Percentiles rank a stretch among this genome's conserved stretches.
Conservation (phyloP, 2,113 vertebrate species). For the Hydropotes inermis region DNA sequence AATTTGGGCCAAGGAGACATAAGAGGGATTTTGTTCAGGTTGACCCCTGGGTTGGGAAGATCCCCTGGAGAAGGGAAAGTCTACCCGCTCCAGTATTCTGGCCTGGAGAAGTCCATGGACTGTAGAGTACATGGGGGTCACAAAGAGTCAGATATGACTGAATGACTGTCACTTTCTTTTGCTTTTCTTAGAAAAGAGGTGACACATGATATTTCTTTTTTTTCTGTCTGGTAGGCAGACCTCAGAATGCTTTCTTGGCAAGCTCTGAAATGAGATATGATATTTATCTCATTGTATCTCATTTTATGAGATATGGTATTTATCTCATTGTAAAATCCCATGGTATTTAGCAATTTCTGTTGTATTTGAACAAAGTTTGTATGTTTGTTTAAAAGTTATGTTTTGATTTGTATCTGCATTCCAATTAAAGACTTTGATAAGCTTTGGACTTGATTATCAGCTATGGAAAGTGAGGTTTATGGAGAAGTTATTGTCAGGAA, state of each 20-base stretch:
- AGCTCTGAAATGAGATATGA: neutral
- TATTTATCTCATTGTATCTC: neutral
- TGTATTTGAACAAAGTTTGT: slow-evolving; percentile 58
- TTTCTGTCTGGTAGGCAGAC: neutral
- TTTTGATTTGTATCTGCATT: slow-evolving; percentile 49
- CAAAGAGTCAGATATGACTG: neutral
- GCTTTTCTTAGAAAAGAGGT: neutral
- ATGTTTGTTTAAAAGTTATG: slow-evolving; percentile 54
- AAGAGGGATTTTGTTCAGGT: neutral
- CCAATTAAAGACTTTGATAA: slow-evolving; percentile 36
- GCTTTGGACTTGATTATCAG: slow-evolving; percentile 48
- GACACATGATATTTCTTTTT: neutral
- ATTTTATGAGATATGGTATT: neutral
- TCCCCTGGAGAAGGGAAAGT: neutral
- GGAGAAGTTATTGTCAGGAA: neutral
- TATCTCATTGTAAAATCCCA: neutral
- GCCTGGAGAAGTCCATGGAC: neutral
- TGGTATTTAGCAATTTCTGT: neutral
- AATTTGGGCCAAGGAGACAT: neutral
- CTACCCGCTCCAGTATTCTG: neutral
- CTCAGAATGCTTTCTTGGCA: neutral
- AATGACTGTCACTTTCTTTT: neutral
- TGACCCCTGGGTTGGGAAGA: neutral
- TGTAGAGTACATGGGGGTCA: rapidly evolving
- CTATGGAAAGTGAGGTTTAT: neutral